Evolutionary conservation across 2,888 invertebrate species (phyloP).

Genomic region (Orchesellides sinensis): DNA sequence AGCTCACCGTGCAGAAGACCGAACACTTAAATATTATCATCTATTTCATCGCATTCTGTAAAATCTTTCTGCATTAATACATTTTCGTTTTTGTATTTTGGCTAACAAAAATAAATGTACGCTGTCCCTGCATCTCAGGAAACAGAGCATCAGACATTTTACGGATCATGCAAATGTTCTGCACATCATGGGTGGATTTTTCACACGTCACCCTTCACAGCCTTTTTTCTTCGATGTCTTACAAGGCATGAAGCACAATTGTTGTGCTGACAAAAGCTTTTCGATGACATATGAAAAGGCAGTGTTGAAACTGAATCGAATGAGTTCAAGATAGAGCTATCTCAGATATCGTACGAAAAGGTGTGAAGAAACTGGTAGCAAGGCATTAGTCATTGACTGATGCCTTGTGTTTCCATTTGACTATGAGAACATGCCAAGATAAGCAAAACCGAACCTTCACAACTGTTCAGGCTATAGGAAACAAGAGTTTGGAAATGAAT

Average conservation of each 20-base stretch:
- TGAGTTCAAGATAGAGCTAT: neutral
- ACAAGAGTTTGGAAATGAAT: neutral
- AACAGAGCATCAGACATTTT: no score
- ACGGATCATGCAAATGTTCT: no score
- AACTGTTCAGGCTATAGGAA: neutral
- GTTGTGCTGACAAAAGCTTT: conserved; percentile 57
- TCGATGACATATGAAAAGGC: conserved; percentile 47
- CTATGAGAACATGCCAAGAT: conserved; percentile 59
- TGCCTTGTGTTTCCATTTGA: conserved; percentile 15
- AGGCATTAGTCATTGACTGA: conserved; percentile 49
- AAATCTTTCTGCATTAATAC: conserved; percentile 15
- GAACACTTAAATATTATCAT: conserved; percentile 35
- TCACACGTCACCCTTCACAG: neutral
- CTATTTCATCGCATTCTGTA: conserved; percentile 38
- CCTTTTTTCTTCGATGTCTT: neutral
- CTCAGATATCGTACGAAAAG: conserved; percentile 20
- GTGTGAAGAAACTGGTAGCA: conserved; percentile 37
- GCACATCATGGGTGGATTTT: no score
- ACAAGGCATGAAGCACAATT: conserved; percentile 17
- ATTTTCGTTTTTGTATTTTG: conserved; percentile 35
- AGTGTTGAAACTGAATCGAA: conserved; percentile 26
- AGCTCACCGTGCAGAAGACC: neutral
- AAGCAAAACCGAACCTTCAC: conserved; percentile 57
- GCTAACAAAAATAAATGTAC: conserved; percentile 33
- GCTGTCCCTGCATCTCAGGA: neutral